Base-by-base conservation (phyloP, 2,888 invertebrate species). In the Harpalus rubripes region DNA sequence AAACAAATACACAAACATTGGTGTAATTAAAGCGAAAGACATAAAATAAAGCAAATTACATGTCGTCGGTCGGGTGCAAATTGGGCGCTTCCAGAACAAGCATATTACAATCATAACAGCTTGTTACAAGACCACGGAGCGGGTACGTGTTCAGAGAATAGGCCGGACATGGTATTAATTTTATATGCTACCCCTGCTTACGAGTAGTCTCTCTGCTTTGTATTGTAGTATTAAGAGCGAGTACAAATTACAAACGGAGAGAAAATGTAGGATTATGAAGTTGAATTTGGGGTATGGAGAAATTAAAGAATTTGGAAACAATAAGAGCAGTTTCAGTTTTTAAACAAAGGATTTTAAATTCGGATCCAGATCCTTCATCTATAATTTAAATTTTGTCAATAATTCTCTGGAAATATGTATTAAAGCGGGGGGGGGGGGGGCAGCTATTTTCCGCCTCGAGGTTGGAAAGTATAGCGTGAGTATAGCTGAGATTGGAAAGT, bases 121-220 rank as follows among this genome's bases (percentile, higher is more conserved):
- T 59, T 59, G 59, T 59, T 32, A 32, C 32, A 32, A 32, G 32
- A 32, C 32, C 32, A 32, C 32, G 2, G 32, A 4, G 5, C 1
- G 32, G 32, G 32, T 32, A 32, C 6, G 32, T 32, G 6, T 32
- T 1, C 6, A 12, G 63, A 68, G 68, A 39, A 39, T 68, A 76
- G 52, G 56, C 76, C 76, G 76, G 76, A 76, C 76, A 76, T 56
- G 52, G 52, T 76, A 76, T 76, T 76, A 76, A 76, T 76, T 76
- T 76, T 76, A 76, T 76, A 44, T 76, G 44, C 76, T 76, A 18
- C 68, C 18, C 16, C 12, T 76, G 44, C 76, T 76, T 15, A 16
- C 10, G 5, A 15, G 16, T 15, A n/a, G 15, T 10, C 26, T 15
- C 68, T 32, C 63, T 15, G 32, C 68, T n/a, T 68, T 39, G 68